Evolutionary conservation across 2,888 invertebrate genomes (phyloP).

Genomic region (Achlya flavicornis): DNA sequence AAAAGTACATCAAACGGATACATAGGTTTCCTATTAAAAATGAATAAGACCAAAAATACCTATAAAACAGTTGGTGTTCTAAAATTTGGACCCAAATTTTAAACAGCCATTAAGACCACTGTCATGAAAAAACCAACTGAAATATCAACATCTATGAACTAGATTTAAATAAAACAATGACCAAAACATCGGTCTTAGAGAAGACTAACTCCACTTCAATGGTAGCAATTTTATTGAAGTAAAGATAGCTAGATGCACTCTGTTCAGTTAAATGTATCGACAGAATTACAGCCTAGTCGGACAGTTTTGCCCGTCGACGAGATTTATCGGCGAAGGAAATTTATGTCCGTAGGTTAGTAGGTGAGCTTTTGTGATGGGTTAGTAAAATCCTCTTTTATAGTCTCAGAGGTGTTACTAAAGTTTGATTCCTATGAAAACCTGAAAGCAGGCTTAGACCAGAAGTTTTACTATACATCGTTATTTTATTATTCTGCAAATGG

Average conservation of each 20-base stretch:
- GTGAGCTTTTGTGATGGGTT: background rate
- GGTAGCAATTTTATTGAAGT: background rate
- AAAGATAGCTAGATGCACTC: slow-evolving; percentile 8
- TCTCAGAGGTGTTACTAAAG: background rate
- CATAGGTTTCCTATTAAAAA: no score
- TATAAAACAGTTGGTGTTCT: no score
- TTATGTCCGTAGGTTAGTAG: slow-evolving; percentile 4
- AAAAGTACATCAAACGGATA: no score
- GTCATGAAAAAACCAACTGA: no score
- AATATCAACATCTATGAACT: no score
- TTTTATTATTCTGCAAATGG: background rate
- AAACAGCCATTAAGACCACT: no score
- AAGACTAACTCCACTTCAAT: background rate
- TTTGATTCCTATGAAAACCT: background rate
- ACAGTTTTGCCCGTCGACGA: slow-evolving; percentile 9
- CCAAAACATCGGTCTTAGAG: background rate
- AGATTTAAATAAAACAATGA: no score
- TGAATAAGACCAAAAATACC: no score
- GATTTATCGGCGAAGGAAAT: slow-evolving; percentile 8
- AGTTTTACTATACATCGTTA: background rate
- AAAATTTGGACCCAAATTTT: no score
- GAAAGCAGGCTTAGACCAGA: no score
- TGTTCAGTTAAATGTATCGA: slow-evolving; percentile 10
- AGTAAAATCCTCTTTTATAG: background rate
- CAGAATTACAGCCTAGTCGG: background rate